Conservation (phyloP, 2,797 vertebrate species). For the Gadopsis bispinosus region DNA sequence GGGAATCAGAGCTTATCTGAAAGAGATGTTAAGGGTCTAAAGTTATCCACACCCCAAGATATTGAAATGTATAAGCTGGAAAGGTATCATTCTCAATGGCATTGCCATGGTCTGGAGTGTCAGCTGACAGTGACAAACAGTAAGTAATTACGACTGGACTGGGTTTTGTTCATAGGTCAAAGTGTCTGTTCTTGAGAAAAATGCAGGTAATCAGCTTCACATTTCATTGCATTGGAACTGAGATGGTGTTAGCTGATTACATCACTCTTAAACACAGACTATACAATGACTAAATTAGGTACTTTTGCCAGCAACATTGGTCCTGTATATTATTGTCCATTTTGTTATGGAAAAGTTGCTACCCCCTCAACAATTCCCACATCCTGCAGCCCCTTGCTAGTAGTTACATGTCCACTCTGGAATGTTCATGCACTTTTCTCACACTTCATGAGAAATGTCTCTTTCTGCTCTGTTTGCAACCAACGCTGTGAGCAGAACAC, state of each 20-base stretch:
- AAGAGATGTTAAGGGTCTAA: not conserved
- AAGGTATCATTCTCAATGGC: not conserved
- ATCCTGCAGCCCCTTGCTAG: conserved; percentile 29
- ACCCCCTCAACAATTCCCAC: conserved; percentile 31
- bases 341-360: conserved; percentile 22
- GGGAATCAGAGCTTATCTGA: no score
- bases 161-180: conserved; percentile 20
- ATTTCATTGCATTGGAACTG: conserved; percentile 10
- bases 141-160: not conserved
- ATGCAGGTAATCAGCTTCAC: conserved; percentile 7
- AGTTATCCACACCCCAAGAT: not conserved
- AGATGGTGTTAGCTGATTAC: conserved; percentile 20
- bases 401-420: conserved; percentile 65
- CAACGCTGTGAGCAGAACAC: conserved; percentile 23
- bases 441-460: conserved; percentile 63
- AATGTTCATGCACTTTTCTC: conserved; percentile 69
- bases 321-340: conserved; percentile 20
- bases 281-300: conserved; percentile 19
- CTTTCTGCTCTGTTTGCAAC: conserved; percentile 55
- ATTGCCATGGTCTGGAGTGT: not conserved
- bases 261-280: conserved; percentile 26
- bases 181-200: conserved; percentile 12
- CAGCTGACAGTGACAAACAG: conserved; percentile 2
- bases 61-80: not conserved
- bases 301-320: conserved; percentile 7